Percentiles rank a stretch among this genome's conserved stretches.
These are phyloP conservation scores for Drosophila arizonae DNA, from an alignment of 1,140 invertebrate genomes.

Conservation along the genomic window DNA sequence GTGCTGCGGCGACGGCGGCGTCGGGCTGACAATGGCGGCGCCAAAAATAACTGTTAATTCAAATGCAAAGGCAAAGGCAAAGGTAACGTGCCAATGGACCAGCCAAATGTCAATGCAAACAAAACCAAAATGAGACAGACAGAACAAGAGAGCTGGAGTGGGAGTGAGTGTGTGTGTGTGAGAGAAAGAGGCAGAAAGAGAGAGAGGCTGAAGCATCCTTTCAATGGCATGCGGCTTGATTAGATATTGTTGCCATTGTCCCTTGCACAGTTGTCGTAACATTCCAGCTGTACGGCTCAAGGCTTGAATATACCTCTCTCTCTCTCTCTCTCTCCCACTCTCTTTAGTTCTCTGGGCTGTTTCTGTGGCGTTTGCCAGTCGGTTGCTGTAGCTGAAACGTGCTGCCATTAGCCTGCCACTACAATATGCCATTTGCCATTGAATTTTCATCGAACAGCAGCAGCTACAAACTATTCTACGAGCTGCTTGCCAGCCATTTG, in stretches of 20 bases:
- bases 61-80: slow-evolving; percentile 59
- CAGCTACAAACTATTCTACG: slow-evolving; percentile 55
- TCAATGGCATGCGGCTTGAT: slow-evolving; percentile 50
- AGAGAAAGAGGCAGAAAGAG: not conserved
- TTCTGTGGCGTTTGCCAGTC: slow-evolving; percentile 6
- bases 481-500: slow-evolving; percentile 71
- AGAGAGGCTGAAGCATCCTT: no score
- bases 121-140: slow-evolving; percentile 21
- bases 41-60: slow-evolving; percentile 80
- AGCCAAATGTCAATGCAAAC: slow-evolving; percentile 75
- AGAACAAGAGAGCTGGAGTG: no score
- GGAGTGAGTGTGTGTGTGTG: not conserved
- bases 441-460: slow-evolving; percentile 71
- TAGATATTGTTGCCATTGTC: slow-evolving; percentile 68
- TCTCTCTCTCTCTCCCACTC: not conserved
- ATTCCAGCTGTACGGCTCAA: slow-evolving; percentile 8
- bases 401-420: slow-evolving; percentile 69
- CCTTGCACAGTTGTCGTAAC: not conserved
- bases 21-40: slow-evolving; percentile 33
- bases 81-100: slow-evolving; percentile 72
- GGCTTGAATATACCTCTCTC: not conserved
- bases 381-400: slow-evolving; percentile 42
- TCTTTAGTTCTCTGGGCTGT: not conserved
- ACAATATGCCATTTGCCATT: slow-evolving; percentile 73
- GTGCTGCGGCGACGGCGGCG: no score